Base-by-base conservation (phyloP, 2,888 invertebrate species). In the Leptinotarsa peninsularis region DNA sequence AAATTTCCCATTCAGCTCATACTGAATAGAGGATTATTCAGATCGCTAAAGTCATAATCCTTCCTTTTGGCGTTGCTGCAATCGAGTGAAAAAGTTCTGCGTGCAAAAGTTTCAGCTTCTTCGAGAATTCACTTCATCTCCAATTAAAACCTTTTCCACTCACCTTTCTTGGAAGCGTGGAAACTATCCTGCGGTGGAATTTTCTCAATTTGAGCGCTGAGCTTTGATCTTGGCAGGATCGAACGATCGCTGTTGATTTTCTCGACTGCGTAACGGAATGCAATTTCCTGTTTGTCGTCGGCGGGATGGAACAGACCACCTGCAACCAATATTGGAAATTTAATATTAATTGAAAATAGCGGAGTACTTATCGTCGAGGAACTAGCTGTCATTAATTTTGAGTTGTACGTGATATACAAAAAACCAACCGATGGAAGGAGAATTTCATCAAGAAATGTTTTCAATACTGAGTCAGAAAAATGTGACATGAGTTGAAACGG, bases 111-210 rank as follows among this genome's bases (percentile, higher is more conserved):
- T 33, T 33, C 2, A 33, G 33, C 2, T 10, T 33, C 33, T 7
- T 7, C 7, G 0, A 7, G 7, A 33, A 33, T 33, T 33, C 10
- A 33, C 33, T 33, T 33, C 33, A 33, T 14, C 4, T 58, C 58
- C 21, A 58, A 63, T 27, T 4, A 7, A 63, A 63, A n/a, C 43
- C 2, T 63, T 33, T 13, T 15, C 13, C 70, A 88, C 89, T 89
- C 88, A 97, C 97, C 97, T 92, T 96, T 92, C 90, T 97, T 97
- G 21, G 97, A 96, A 70, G 97, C 96, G 87, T 96, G 96, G 87
- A 98, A 98, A 88, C 97, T 97, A 88, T 98, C 98, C 85, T 96
- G 95, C 1, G 96, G 94, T 68, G 95, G 94, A 86, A 97, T 94
- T 83, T 94, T 93, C 89, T 97, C 96, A 76, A 97, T 95, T 90